Evolutionary conservation across 1,140 invertebrate species (phyloP).

Genomic region (Heliconius hewitsoni): DNA sequence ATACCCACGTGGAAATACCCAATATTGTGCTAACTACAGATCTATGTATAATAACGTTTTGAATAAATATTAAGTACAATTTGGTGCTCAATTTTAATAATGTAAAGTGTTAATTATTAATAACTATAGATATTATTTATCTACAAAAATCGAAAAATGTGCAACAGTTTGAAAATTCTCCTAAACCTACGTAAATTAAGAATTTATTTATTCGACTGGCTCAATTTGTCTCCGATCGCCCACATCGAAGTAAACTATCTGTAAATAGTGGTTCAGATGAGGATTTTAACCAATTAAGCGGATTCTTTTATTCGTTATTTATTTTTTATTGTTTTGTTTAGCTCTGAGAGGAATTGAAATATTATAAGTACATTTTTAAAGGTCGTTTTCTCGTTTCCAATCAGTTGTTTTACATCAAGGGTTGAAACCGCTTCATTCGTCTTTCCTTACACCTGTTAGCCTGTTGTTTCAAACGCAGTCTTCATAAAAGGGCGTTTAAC

Average conservation of each 20-base stretch:
- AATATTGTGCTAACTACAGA: slow-evolving; percentile 79
- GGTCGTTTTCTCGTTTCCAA: slow-evolving; percentile 9
- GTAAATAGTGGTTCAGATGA: neutral
- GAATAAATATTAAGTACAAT: slow-evolving; percentile 80
- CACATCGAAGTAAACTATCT: slow-evolving; percentile 4
- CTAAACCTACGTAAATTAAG: slow-evolving; percentile 37
- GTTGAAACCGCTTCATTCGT: neutral
- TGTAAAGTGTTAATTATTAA: slow-evolving; percentile 74
- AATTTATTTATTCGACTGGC: slow-evolving; percentile 34
- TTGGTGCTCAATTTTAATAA: slow-evolving; percentile 80
- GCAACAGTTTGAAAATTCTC: slow-evolving; percentile 55
- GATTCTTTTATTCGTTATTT: neutral
- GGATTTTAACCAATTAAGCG: slow-evolving; percentile 7
- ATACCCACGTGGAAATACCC: slow-evolving; percentile 54
- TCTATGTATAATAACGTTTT: slow-evolving; percentile 74
- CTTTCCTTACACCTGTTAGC: slow-evolving; percentile 12
- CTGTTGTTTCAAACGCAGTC: slow-evolving; percentile 23
- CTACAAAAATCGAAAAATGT: slow-evolving; percentile 72
- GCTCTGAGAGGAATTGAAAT: neutral
- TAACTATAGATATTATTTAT: slow-evolving; percentile 76
- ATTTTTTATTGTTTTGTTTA: neutral
- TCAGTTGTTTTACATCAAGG: neutral
- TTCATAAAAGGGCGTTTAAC: slow-evolving; percentile 18
- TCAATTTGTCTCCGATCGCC: slow-evolving; percentile 15
- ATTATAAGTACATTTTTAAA: slow-evolving; percentile 7